phyloP scores from a whole-genome alignment of 2,797 vertebrate species.

The Limosa lapponica region DNA sequence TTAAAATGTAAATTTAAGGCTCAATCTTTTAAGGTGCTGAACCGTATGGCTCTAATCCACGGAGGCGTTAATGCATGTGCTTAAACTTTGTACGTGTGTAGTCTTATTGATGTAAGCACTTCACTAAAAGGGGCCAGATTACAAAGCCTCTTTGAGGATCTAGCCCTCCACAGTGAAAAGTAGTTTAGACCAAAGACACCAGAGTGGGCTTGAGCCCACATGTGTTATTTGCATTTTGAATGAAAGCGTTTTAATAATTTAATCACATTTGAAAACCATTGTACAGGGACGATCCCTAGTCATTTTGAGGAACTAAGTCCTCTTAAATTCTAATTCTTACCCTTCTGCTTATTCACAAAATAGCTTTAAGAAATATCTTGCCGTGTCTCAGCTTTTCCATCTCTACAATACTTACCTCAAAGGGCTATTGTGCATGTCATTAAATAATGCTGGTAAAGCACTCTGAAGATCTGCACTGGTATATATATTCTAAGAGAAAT shows the following conservation, averaged over 20 bases:
- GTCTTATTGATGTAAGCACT: conserved; percentile 45
- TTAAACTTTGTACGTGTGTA: not conserved
- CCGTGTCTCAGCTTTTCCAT: conserved; percentile 54
- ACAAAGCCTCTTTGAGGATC: conserved; percentile 46
- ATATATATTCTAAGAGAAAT: conserved; percentile 15
- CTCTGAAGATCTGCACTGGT: conserved; percentile 38
- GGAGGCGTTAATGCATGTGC: not conserved
- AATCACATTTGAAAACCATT: conserved; percentile 54
- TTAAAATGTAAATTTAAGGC: conserved; percentile 17
- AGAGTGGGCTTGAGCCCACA: not conserved
- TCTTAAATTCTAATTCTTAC: conserved; percentile 61
- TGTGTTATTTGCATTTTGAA: conserved; percentile 28
- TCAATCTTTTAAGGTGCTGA: not conserved
- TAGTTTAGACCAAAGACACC: conserved; percentile 22
- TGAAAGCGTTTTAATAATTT: conserved; percentile 49
- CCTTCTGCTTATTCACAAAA: conserved; percentile 43
- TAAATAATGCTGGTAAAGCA: conserved; percentile 62
- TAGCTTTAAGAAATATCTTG: conserved; percentile 25
- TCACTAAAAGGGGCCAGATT: conserved; percentile 19
- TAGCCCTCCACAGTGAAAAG: not conserved
- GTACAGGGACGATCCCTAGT: not conserved
- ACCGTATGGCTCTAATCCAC: not conserved
- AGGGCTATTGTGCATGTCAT: conserved; percentile 55
- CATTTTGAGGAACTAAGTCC: conserved; percentile 40
- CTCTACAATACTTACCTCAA: conserved; percentile 26